These are phyloP conservation scores for Prunella fulvescens DNA, from an alignment of 2,113 vertebrate genomes.

Conservation along the genomic window DNA sequence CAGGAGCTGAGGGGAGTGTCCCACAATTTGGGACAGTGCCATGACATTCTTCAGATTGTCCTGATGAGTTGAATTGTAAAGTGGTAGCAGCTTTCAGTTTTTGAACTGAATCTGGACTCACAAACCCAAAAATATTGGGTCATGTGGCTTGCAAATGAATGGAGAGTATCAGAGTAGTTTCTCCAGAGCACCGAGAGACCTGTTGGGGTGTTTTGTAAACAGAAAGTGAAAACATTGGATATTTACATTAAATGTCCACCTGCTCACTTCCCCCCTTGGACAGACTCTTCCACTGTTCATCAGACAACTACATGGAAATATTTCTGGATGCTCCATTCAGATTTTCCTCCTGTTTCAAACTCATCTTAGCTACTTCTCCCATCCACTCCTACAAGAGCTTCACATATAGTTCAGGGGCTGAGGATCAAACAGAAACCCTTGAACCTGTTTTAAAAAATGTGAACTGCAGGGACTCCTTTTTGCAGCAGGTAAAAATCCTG, in stretches of 20 bases:
- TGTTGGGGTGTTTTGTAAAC: neutral
- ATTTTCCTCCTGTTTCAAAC: neutral
- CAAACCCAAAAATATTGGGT: neutral
- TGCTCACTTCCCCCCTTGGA: neutral
- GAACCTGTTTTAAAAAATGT: neutral
- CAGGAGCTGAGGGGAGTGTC: neutral
- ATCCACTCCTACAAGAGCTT: neutral
- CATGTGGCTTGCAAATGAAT: neutral
- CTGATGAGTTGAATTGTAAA: neutral
- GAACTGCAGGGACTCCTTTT: neutral
- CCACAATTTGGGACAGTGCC: neutral
- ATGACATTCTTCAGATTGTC: neutral
- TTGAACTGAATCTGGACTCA: neutral
- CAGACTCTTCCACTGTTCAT: neutral
- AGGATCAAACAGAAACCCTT: neutral
- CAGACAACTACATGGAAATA: neutral
- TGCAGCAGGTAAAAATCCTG: neutral
- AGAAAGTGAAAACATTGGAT: neutral
- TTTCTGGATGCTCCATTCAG: neutral
- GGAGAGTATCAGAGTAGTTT: neutral
- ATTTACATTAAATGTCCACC: neutral
- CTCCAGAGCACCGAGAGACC: neutral
- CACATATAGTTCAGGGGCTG: neutral
- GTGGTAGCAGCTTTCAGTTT: neutral
- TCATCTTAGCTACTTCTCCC: neutral